These are phyloP conservation scores for Diarsia brunnea DNA, from an alignment of 2,888 invertebrate genomes.

Conservation along the genomic window DNA sequence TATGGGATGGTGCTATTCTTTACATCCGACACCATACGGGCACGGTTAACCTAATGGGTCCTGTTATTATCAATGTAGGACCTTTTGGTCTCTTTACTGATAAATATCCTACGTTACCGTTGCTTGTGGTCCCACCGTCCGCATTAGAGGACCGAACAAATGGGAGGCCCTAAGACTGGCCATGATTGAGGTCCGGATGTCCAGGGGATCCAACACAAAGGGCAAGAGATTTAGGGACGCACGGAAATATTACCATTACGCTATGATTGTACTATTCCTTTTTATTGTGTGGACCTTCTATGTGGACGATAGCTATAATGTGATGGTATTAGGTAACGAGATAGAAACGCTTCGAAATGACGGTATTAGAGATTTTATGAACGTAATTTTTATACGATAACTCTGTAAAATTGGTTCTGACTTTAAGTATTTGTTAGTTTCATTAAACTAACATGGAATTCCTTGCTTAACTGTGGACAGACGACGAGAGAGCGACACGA, in stretches of 20 bases:
- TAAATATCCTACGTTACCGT: constrained; percentile 14
- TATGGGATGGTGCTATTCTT: no score
- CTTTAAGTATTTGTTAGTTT: not conserved
- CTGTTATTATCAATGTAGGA: constrained; percentile 11
- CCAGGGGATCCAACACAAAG: constrained; percentile 41
- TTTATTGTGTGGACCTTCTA: constrained; percentile 23
- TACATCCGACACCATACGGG: no score
- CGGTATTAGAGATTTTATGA: not conserved
- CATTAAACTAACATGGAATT: not conserved
- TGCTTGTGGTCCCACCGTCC: not conserved
- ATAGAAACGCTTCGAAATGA: not conserved
- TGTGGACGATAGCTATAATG: constrained; percentile 16
- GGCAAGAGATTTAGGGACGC: constrained; percentile 19
- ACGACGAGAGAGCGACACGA: not conserved
- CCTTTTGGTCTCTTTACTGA: not conserved
- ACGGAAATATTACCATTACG: constrained; percentile 46
- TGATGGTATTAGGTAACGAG: constrained; percentile 27
- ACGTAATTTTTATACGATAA: not conserved
- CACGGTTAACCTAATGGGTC: not conserved
- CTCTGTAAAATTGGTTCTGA: not conserved
- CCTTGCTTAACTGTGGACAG: not conserved
- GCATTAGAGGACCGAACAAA: constrained; percentile 48
- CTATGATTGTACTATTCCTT: constrained; percentile 43
- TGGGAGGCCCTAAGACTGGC: constrained; percentile 29
- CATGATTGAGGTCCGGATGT: constrained; percentile 41